A percentile compares a stretch with the other conserved stretches of the same genome.
These are phyloP conservation scores for Eulithis prunata DNA, from an alignment of 2,888 invertebrate genomes.

Conservation along the genomic window DNA sequence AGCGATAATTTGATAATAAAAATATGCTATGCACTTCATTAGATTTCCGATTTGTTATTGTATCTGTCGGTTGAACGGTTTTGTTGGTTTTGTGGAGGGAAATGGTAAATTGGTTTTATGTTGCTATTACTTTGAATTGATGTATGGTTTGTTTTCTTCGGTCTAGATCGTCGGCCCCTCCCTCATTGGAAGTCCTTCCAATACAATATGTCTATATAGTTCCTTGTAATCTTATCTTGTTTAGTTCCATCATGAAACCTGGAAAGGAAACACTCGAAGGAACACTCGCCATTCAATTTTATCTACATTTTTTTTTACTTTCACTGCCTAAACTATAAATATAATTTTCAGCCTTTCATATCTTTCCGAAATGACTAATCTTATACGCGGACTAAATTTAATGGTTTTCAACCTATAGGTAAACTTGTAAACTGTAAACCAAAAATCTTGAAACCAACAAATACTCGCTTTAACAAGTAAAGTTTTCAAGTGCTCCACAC, in stretches of 20 bases:
- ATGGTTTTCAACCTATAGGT: no score
- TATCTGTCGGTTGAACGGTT: constrained; percentile 41
- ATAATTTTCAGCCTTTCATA: no score
- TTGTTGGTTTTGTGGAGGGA: constrained; percentile 39
- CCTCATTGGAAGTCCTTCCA: no score
- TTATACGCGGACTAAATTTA: no score
- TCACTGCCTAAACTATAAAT: no score
- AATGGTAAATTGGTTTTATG: constrained; percentile 6
- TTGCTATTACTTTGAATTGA: neutral
- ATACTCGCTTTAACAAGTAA: constrained; percentile 38
- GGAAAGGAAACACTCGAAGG: no score
- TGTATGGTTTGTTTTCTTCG: neutral
- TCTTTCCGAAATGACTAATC: no score
- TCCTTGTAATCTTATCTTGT: no score
- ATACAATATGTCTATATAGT: no score
- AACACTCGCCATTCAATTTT: no score
- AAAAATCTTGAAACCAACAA: constrained; percentile 27
- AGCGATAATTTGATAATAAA: constrained; percentile 63
- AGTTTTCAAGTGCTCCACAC: constrained; percentile 41
- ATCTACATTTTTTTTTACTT: no score
- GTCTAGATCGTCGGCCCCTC: neutral
- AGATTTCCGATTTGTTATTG: constrained; percentile 56
- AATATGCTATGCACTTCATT: constrained; percentile 57
- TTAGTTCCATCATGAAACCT: no score
- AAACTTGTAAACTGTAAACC: neutral